Conservation (phyloP, 2,113 vertebrate genomes). For the Porphyrio hochstetteri region DNA sequence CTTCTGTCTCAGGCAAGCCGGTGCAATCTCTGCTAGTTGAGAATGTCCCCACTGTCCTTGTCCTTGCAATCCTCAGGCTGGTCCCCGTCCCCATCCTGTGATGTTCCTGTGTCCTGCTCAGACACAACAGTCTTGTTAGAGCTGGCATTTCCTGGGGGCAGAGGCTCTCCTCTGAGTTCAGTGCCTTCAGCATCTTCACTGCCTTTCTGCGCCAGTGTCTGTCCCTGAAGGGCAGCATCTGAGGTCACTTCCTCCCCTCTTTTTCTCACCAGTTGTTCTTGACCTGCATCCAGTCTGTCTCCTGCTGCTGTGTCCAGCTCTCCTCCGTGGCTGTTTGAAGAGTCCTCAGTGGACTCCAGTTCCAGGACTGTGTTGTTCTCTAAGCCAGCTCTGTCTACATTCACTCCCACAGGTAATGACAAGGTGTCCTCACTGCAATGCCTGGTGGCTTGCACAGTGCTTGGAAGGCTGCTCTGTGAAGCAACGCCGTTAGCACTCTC, state of each 20-base stretch:
- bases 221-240: not conserved
- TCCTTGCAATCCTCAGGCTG: constrained; percentile 24
- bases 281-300: constrained; percentile 22
- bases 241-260: not conserved
- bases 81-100: not conserved
- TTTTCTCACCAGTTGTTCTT: not conserved
- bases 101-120: not conserved
- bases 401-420: accelerated
- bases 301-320: not conserved
- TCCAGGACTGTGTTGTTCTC: not conserved
- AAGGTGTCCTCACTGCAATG: not conserved
- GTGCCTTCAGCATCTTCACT: not conserved
- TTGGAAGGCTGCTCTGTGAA: not conserved
- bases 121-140: not conserved
- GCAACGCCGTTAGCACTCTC: not conserved
- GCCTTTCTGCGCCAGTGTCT: not conserved
- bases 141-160: not conserved
- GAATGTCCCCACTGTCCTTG: not conserved
- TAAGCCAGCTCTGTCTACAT: not conserved
- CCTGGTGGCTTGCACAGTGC: not conserved
- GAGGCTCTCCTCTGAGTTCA: not conserved
- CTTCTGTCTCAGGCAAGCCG: not conserved
- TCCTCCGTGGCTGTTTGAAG: not conserved
- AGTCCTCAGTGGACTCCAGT: not conserved
- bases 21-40: constrained; percentile 23